Evolutionary conservation across 2,888 invertebrate genomes (phyloP), one percentile per base, ranked within the genome.

Genomic region (Perdita meconis): DNA sequence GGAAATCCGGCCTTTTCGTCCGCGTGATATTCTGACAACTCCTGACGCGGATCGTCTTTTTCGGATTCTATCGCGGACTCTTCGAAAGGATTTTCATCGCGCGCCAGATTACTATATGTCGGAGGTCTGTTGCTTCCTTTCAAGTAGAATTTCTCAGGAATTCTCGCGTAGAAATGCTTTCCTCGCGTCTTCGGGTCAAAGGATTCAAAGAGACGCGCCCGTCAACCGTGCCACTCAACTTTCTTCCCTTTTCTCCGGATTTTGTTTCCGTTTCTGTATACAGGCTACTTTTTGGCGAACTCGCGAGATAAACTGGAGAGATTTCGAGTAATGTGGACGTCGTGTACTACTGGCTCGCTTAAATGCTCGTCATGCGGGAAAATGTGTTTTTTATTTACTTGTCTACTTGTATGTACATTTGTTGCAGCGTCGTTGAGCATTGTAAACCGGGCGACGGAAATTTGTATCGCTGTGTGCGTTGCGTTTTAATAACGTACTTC

Each of bases 21-120:
- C 40, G 67, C 73, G 42, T 42, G 24, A 68, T 77, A 74, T 74
- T 60, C 64, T 16, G 55, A 22, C 64, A 68, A 64, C 44, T 55
- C 38, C 30, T 19, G 12, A 2, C 36, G n/a, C 24, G 8, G 16
- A 60, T 47, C 50, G 51, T 6, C 12, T 51, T 42, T 70, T 42
- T 42, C 22, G 51, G 57, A 44, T 64, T 42, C 40, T 22, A 50
- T 38, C 34, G n/a, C 56, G 38, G 8, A 40, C 12, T 22, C 8
- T 5, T 22, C 10, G 24, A 40, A 26, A 10, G 26, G 1, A 36
- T n/a, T 56, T 34, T 19, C 36, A 0, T 16, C 19, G 13, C 6
- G 3, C 12, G 36, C n/a, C n/a, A 26, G 55, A 47, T 36, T 70
- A 50, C 70, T 56, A 24, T 42, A 47, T 38, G 34, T 30, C 44